phyloP scores from a whole-genome alignment of 2,113 vertebrate species.

The Bubo scandiacus region DNA sequence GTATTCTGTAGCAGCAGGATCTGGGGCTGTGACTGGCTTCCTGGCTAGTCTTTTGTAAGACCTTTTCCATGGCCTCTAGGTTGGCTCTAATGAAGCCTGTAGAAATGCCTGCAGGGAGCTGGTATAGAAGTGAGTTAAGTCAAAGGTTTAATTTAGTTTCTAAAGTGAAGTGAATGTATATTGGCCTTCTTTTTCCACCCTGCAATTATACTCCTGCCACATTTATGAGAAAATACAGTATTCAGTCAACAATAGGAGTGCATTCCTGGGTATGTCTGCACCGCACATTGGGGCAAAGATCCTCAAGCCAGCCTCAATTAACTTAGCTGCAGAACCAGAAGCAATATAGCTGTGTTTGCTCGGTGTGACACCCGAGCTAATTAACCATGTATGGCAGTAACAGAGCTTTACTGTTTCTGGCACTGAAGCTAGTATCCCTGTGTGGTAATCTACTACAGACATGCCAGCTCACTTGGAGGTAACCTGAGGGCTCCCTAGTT shows the following conservation, averaged over 20 bases:
- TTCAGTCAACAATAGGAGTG: constrained; percentile 29
- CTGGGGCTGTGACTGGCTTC: constrained; percentile 50
- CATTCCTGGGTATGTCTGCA: constrained; percentile 53
- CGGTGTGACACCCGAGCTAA: constrained; percentile 41
- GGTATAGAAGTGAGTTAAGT: constrained; percentile 48
- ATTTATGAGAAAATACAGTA: constrained; percentile 62
- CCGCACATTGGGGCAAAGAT: constrained; percentile 32
- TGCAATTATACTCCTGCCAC: constrained; percentile 49
- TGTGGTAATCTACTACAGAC: constrained; percentile 14
- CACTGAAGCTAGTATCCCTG: background rate
- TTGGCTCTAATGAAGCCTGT: constrained; percentile 50
- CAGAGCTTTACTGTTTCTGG: constrained; percentile 52
- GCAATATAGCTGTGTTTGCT: constrained; percentile 40
- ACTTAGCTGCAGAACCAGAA: constrained; percentile 27
- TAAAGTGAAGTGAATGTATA: constrained; percentile 50
- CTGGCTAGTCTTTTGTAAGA: constrained; percentile 56
- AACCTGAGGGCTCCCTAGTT: background rate
- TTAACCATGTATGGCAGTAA: constrained; percentile 48
- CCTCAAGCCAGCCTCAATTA: constrained; percentile 55
- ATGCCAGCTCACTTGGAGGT: constrained; percentile 19
- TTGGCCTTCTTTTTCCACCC: constrained; percentile 46
- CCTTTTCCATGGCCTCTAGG: constrained; percentile 59
- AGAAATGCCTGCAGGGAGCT: constrained; percentile 63
- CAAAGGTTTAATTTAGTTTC: constrained; percentile 1
- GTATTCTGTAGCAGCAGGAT: constrained; percentile 21